A percentile compares a stretch with the other conserved stretches of the same genome.
Conservation (phyloP, 2,797 vertebrate species). For the Miichthys miiuy region DNA sequence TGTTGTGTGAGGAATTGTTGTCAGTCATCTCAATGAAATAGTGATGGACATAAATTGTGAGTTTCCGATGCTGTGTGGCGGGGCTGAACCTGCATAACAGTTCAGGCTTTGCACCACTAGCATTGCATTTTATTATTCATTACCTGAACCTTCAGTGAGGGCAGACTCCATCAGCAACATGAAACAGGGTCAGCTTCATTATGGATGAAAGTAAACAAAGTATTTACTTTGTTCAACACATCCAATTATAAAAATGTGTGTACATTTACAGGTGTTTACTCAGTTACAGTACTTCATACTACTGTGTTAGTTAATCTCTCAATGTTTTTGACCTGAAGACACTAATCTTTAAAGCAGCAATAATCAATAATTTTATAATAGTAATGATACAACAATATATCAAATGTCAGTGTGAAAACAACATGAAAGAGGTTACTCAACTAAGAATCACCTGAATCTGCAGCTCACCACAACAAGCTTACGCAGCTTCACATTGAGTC, state of each 20-base stretch:
- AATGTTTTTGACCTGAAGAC: not conserved
- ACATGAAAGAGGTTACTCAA: not conserved
- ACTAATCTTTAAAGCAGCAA: not conserved
- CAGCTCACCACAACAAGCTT: not conserved
- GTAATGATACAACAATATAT: not conserved
- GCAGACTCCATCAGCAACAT: conserved; percentile 5
- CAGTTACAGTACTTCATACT: too few species aligned
- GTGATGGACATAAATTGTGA: conserved; percentile 39
- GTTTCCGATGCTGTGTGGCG: conserved; percentile 25
- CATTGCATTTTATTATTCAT: conserved; percentile 59
- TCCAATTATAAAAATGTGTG: too few species aligned
- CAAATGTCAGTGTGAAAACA: not conserved
- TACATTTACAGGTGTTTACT: too few species aligned
- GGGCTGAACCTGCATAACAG: not conserved
- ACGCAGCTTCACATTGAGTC: too few species aligned
- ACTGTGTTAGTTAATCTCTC: too few species aligned
- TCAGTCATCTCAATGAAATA: conserved; percentile 55
- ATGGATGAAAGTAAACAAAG: conserved; percentile 1
- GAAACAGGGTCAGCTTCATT: conserved; percentile 20
- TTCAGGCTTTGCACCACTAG: conserved; percentile 2
- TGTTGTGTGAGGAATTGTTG: conserved; percentile 42
- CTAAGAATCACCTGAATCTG: not conserved
- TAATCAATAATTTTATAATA: not conserved
- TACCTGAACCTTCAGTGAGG: conserved; percentile 12
- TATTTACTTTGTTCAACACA: not conserved